Percentiles rank a stretch among this genome's conserved stretches.
Conservation (phyloP, 1,140 invertebrate genomes). For the Linepithema humile region DNA sequence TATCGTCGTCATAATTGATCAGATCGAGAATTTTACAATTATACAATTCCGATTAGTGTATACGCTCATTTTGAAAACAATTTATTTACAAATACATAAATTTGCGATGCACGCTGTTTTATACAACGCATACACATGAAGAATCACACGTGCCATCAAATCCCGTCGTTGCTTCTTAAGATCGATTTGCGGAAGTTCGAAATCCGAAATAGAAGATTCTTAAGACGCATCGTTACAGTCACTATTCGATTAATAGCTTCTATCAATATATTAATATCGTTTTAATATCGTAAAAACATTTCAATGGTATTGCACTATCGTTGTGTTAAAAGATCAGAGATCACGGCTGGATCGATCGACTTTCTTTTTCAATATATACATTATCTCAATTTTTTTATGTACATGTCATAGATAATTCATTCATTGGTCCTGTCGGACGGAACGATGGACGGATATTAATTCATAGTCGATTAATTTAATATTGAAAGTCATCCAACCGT, state of each 20-base stretch:
- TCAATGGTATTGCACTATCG: slow-evolving; percentile 61
- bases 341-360: slow-evolving; percentile 30
- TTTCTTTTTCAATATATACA: slow-evolving; percentile 26
- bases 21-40: slow-evolving; percentile 61
- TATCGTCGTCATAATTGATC: slow-evolving; percentile 57
- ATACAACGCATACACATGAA: not conserved
- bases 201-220: slow-evolving; percentile 6
- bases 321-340: slow-evolving; percentile 25
- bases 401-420: not conserved
- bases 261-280: too few relatives aligned
- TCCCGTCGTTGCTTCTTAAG: slow-evolving; percentile 37
- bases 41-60: too few relatives aligned
- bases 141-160: not conserved
- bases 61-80: too few relatives aligned
- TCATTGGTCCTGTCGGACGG: slow-evolving; percentile 54
- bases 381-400: not conserved
- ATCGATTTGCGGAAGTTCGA: slow-evolving; percentile 19
- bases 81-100: too few relatives aligned
- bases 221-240: slow-evolving; percentile 37
- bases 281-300: slow-evolving; percentile 35
- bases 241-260: too few relatives aligned
- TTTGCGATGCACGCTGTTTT: not conserved
- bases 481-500: slow-evolving; percentile 2
- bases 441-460: slow-evolving; percentile 42
- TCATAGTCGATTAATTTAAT: not conserved